Base-by-base conservation (phyloP, 2,888 invertebrate species). In the Spilosoma lubricipeda region DNA sequence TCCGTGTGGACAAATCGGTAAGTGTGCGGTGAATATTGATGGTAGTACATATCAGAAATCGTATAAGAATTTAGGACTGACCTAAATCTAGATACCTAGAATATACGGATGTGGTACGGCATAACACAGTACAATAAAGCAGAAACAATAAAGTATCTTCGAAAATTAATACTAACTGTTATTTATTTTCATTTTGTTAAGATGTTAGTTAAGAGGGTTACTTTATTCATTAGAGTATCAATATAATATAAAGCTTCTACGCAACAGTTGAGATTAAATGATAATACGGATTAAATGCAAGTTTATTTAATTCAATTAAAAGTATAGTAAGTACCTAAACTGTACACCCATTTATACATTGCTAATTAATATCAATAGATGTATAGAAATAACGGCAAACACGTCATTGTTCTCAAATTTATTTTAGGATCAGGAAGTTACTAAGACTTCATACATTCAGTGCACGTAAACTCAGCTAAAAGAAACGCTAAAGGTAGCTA, bases 341-440 rank as follows among this genome's bases (percentile, higher is more conserved):
- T 33, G 18, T 36, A 9, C 0, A 18, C 8, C 23, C 2, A 20
- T 65, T 18, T 20, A 20, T 7, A 36, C 33, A 65, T 39, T 66
- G n/a, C 9, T 4, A 36, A 23, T 13, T 20, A 36, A 66, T 23
- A 33, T 9, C 65, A 39, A 39, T 39, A 66, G 3, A 33, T 64
- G 30, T 23, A 70, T 36, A 69, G 33, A 73, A 66, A 56, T 76
- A 79, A 79, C 80, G 75, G 73, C 11, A 67, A 27, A 56, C 18
- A 56, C 48, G 70, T 72, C 74, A 71, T 66, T 75, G 65, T 76
- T 74, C 45, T 52, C 74, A 76, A 48, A 52, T 52, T 74, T 77
- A 78, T 67, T 82, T 78, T 48, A n/a, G 5, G 67, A 66, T 0
- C 13, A 68, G 71, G 67, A 75, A 75, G 64, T 71, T 65, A 71